These are phyloP conservation scores for Batillaria attramentaria DNA, from an alignment of 1,140 invertebrate species.

Conservation along the genomic window DNA sequence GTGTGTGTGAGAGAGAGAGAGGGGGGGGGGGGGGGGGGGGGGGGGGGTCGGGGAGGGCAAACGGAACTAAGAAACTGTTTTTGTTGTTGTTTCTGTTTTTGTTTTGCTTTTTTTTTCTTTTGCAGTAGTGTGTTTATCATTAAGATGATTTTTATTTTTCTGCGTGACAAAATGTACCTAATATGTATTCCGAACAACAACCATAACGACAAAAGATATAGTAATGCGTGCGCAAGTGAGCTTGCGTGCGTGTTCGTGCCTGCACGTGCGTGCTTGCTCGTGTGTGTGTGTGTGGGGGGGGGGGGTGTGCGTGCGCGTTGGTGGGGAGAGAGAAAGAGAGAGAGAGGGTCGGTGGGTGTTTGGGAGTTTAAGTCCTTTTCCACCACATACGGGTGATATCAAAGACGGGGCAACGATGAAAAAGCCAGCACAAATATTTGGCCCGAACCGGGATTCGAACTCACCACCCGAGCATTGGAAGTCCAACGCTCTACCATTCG, in stretches of 20 bases:
- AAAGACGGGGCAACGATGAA: background rate
- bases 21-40: too few relatives aligned
- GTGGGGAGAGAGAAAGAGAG: background rate
- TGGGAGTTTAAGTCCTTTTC: too few relatives aligned
- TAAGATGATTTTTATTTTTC: background rate
- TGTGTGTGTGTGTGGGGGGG: background rate
- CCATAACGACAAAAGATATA: too few relatives aligned
- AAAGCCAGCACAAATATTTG: too few relatives aligned
- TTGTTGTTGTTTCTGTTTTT: background rate
- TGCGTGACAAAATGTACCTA: background rate
- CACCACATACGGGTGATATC: background rate
- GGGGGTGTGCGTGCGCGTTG: background rate
- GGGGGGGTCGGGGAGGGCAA: background rate
- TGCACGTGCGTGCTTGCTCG: background rate
- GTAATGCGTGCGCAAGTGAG: too few relatives aligned
- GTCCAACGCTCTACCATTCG: too few relatives aligned
- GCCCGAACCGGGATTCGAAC: too few relatives aligned
- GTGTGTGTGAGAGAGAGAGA: background rate
- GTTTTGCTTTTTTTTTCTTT: background rate
- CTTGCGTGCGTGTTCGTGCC: background rate
- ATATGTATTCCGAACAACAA: too few relatives aligned
- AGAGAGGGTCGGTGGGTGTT: background rate
- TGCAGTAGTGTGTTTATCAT: background rate
- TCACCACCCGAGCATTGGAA: too few relatives aligned
- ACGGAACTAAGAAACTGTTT: background rate